Evolutionary conservation across 30 jellyfish, hydroid and myxozoan species (phyloP).

Genomic region (Turritopsis dohrnii): DNA sequence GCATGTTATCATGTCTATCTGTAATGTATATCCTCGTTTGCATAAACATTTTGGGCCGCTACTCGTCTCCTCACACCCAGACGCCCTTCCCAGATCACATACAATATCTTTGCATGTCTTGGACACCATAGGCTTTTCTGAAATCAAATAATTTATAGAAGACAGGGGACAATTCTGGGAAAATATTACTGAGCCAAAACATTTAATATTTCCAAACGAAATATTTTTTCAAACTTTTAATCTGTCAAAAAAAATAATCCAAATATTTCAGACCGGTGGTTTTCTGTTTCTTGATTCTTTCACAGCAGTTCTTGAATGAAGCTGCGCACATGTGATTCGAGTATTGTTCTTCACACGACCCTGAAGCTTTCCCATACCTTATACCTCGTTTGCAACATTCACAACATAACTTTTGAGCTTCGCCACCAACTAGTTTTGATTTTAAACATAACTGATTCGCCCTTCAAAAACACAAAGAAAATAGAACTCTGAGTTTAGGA

Average conservation of each 20-base stretch:
- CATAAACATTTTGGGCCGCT: conserved; percentile 9
- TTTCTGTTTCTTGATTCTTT: neutral
- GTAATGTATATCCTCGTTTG: neutral
- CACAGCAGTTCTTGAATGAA: conserved; percentile 11
- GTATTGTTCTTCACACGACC: neutral
- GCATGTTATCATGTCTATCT: neutral
- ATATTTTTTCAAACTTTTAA: too few relatives aligned
- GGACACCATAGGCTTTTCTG: neutral
- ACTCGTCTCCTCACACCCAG: conserved; percentile 5
- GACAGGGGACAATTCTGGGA: too few relatives aligned
- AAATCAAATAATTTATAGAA: too few relatives aligned
- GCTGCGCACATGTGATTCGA: neutral
- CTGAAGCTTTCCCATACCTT: neutral
- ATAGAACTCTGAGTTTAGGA: neutral
- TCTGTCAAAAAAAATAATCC: too few relatives aligned
- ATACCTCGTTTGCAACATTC: conserved; percentile 28
- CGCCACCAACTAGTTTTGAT: conserved; percentile 15
- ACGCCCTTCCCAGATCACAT: neutral
- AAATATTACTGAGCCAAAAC: neutral
- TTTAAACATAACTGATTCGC: conserved; percentile 20
- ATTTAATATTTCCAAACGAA: too few relatives aligned
- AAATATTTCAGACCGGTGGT: conserved; percentile 5
- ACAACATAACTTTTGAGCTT: conserved; percentile 7
- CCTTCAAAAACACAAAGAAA: neutral
- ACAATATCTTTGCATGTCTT: neutral